Base-by-base conservation (phyloP, 1,140 invertebrate species). In the Camponotus floridanus region DNA sequence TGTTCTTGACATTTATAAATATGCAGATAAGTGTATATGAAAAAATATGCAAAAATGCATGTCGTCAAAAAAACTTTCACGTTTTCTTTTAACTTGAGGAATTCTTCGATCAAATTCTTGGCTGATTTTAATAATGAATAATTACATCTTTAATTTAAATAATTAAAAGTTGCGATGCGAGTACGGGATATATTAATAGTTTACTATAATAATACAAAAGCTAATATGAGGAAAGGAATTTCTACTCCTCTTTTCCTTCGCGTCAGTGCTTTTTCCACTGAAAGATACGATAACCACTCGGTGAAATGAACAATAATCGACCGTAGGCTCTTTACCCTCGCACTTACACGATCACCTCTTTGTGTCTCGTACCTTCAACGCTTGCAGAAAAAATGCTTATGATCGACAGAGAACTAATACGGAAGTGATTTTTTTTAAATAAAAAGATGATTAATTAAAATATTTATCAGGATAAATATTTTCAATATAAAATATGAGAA, bases 271-370 rank as follows among this genome's bases (percentile, higher is more conserved):
- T 87, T 64, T 61, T 73, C 51, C 36, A 80, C 76, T 67, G 42
- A 76, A 61, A 80, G 74, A 67, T 78, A 55, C 84, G 84, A 85
- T 85, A 85, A 85, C 48, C 84, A 45, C 55, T 83, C 79, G 64
- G n/a, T 64, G 84, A 85, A 74, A 85, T 81, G 79, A 81, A 85
- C 83, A 76, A 85, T 85, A 79, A 85, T 85, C 84, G 84, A 80
- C 51, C 84, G 36, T 67, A 55, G 62, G 61, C 76, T 68, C 74
- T 85, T 85, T 68, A 80, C 84, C 76, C 74, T 85, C 73, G 64
- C 36, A 42, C 64, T 67, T 80, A 51, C 42, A 80, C 48, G 67
- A 67, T 7, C 36, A 2, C 1, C 76, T 80, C 76, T 85, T 80
- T 85, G 84, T 80, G 61, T 68, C 64, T 48, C 62, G 51, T 78